Evolutionary conservation across 2,113 vertebrate species (phyloP).

Genomic region (Craseonycteris thonglongyai): DNA sequence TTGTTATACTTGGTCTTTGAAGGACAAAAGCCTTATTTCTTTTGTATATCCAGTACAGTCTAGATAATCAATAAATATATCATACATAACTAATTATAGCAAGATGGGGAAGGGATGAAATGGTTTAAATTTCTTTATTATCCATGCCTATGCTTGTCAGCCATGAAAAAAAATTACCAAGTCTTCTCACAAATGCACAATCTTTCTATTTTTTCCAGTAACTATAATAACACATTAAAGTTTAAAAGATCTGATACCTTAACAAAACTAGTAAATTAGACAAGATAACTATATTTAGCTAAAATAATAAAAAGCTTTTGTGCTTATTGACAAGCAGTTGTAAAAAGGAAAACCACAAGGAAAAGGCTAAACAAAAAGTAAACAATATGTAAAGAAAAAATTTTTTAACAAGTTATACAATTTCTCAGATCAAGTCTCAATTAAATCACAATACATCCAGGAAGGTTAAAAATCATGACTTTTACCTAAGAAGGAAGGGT

Average conservation of each 20-base stretch:
- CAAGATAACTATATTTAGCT: background rate
- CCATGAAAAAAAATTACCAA: background rate
- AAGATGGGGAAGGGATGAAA: background rate
- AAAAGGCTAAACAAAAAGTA: background rate
- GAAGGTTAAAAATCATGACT: constrained; percentile 20
- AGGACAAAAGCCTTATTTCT: background rate
- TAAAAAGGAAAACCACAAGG: constrained; percentile 2
- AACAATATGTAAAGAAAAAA: constrained; percentile 2
- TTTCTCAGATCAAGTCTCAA: background rate
- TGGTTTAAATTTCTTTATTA: background rate
- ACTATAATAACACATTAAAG: background rate
- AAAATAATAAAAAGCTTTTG: constrained; percentile 23
- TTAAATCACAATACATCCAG: background rate
- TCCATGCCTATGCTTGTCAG: background rate
- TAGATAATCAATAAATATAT: background rate
- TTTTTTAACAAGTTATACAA: background rate
- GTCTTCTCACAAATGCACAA: background rate
- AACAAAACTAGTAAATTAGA: background rate
- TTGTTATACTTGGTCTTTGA: background rate
- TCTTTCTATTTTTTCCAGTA: background rate
- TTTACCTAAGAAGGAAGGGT: constrained; percentile 33
- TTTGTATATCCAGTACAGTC: background rate
- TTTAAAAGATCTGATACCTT: constrained; percentile 1
- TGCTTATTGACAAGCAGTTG: background rate
- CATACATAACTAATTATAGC: background rate